A percentile compares a stretch with the other conserved stretches of the same genome.
Conservation (phyloP, 2,888 invertebrate species). For the Sisyra terminalis region DNA sequence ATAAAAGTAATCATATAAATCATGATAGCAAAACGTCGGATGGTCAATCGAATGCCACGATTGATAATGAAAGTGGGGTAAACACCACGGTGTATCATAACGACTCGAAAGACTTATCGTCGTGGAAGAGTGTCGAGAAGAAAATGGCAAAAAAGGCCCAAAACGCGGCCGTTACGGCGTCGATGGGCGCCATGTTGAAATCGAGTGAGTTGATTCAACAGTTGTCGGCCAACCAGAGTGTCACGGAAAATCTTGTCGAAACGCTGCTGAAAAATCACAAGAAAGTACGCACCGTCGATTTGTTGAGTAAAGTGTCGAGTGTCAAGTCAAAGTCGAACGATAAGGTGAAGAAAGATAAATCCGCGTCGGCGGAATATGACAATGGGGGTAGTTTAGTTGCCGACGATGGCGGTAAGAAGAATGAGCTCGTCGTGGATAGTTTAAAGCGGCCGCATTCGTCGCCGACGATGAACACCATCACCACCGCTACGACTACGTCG, state of each 20-base stretch:
- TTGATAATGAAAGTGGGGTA: too few species aligned
- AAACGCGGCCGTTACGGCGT: too few species aligned
- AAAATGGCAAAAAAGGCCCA: too few species aligned
- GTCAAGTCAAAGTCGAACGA: too few species aligned
- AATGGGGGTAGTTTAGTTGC: slow-evolving; percentile 4
- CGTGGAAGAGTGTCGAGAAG: too few species aligned
- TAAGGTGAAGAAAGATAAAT: too few species aligned
- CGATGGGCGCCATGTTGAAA: too few species aligned
- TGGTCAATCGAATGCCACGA: slow-evolving; percentile 39
- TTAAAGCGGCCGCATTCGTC: slow-evolving; percentile 35
- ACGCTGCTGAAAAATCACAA: slow-evolving; percentile 12
- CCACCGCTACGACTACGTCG: slow-evolving; percentile 11
- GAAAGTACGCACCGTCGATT: slow-evolving; percentile 10
- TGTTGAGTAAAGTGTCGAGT: not conserved
- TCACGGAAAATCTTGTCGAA: slow-evolving; percentile 6
- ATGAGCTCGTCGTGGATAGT: slow-evolving; percentile 41
- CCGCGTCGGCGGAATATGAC: not conserved
- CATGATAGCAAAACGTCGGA: slow-evolving; percentile 20
- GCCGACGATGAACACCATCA: slow-evolving; percentile 18
- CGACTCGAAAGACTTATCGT: too few species aligned
- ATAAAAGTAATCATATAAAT: slow-evolving; percentile 5
- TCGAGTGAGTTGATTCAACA: slow-evolving; percentile 19
- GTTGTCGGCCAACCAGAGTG: slow-evolving; percentile 6
- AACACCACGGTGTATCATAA: too few species aligned
- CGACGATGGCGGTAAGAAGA: slow-evolving; percentile 18